These are phyloP conservation scores for Ochropleura leucogaster DNA, from an alignment of 2,888 invertebrate species.

Conservation along the genomic window DNA sequence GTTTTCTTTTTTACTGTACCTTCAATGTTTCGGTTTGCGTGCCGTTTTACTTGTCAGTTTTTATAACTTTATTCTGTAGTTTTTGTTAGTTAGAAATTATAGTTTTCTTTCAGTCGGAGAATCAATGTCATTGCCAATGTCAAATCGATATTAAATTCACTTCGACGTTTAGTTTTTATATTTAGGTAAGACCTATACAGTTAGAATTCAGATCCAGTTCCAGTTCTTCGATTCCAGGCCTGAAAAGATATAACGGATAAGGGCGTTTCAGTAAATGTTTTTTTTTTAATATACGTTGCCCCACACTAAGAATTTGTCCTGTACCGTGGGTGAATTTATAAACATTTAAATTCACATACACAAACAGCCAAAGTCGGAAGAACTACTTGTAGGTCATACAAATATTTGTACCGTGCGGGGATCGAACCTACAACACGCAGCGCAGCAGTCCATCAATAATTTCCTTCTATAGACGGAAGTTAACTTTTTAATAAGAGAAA, in stretches of 20 bases:
- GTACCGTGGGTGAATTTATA: too few species aligned
- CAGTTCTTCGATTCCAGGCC: neutral
- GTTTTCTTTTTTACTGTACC: slow-evolving; percentile 49
- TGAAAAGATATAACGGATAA: neutral
- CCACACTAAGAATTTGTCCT: too few species aligned
- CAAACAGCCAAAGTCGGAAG: too few species aligned
- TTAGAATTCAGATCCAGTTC: neutral
- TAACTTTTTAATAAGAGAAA: neutral
- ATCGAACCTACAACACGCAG: too few species aligned
- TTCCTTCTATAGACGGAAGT: neutral
- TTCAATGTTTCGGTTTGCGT: slow-evolving; percentile 23
- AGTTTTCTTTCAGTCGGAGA: neutral
- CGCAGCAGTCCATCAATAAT: neutral
- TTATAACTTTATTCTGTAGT: slow-evolving; percentile 17
- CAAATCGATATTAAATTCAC: slow-evolving; percentile 22
- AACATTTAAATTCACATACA: too few species aligned
- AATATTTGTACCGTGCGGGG: too few species aligned
- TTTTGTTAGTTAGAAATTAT: slow-evolving; percentile 17
- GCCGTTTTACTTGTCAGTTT: slow-evolving; percentile 35
- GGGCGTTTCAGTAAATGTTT: too few species aligned
- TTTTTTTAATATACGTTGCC: too few species aligned
- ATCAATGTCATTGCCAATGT: slow-evolving; percentile 15
- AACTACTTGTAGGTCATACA: too few species aligned
- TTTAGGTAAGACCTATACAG: neutral
- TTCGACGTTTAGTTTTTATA: slow-evolving; percentile 16